Evolutionary conservation across 1,140 invertebrate genomes (phyloP).

Genomic region (Megalopta genalis): DNA sequence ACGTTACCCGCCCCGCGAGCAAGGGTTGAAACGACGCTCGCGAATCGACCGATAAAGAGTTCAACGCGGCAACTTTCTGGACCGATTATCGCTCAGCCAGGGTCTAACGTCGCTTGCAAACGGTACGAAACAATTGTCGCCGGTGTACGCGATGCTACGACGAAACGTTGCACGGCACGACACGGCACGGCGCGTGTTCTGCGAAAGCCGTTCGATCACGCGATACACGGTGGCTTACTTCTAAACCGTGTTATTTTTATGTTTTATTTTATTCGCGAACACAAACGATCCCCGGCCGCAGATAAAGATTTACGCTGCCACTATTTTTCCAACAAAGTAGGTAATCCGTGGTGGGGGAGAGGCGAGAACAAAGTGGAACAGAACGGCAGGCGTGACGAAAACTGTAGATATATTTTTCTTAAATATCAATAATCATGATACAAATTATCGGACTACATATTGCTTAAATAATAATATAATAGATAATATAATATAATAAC

Average conservation of each 20-base stretch:
- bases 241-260: background rate
- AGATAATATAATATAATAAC: slow-evolving; percentile 29
- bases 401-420: slow-evolving; percentile 17
- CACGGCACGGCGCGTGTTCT: slow-evolving; percentile 4
- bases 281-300: too few relatives aligned
- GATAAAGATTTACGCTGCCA: too few relatives aligned
- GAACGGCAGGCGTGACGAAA: too few relatives aligned
- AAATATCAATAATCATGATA: slow-evolving; percentile 52
- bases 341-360: too few relatives aligned
- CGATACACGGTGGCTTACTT: slow-evolving; percentile 30
- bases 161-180: too few relatives aligned
- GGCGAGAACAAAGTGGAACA: background rate
- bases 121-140: background rate
- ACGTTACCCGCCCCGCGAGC: too few relatives aligned
- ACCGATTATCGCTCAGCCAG: background rate
- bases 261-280: too few relatives aligned
- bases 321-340: too few relatives aligned
- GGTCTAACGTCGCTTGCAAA: background rate
- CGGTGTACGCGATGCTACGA: background rate
- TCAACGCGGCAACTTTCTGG: background rate
- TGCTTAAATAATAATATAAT: slow-evolving; percentile 51
- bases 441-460: slow-evolving; percentile 41
- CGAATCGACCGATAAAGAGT: background rate
- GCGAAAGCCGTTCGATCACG: slow-evolving; percentile 25
- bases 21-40: too few relatives aligned